phyloP scores from a whole-genome alignment of 1,140 invertebrate genomes.

The Cheumatopsyche charites region DNA sequence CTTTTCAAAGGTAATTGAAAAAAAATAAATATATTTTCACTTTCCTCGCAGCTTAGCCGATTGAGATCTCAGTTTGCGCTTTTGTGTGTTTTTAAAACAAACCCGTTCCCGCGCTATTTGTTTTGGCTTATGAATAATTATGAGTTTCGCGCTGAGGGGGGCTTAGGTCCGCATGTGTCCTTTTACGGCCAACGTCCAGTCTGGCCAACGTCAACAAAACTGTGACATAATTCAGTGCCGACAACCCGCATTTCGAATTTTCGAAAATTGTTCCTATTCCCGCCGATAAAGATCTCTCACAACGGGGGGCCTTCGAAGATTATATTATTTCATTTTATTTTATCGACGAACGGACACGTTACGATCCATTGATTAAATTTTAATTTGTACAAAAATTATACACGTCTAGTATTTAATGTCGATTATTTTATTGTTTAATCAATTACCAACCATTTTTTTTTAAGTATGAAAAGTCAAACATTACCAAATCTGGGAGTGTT shows the following conservation, averaged over 20 bases:
- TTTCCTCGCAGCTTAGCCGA: not conserved
- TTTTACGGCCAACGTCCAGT: slow-evolving; percentile 29
- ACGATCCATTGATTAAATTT: not conserved
- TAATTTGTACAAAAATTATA: not conserved
- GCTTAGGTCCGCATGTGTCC: slow-evolving; percentile 18
- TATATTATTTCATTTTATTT: slow-evolving; percentile 4
- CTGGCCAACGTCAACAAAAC: slow-evolving; percentile 43
- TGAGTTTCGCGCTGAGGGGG: slow-evolving; percentile 20
- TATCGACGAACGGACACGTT: not conserved
- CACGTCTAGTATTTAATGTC: not conserved
- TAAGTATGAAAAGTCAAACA: not conserved
- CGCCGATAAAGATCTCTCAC: not conserved
- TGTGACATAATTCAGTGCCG: slow-evolving; percentile 44
- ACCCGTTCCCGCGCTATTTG: slow-evolving; percentile 37
- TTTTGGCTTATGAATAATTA: slow-evolving; percentile 46
- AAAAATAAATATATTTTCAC: slow-evolving; percentile 1
- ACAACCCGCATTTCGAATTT: slow-evolving; percentile 39
- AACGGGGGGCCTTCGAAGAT: not conserved
- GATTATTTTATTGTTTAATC: not conserved
- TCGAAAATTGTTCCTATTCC: slow-evolving; percentile 21
- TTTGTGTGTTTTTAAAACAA: slow-evolving; percentile 43
- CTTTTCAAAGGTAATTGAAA: too few relatives aligned
- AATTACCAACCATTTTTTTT: too few relatives aligned
- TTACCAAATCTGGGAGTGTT: not conserved
- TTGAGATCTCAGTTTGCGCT: slow-evolving; percentile 7